Evolutionary conservation across 2,113 vertebrate genomes (phyloP), one percentile per base, ranked within the genome.

Genomic region (Otus sunia): DNA sequence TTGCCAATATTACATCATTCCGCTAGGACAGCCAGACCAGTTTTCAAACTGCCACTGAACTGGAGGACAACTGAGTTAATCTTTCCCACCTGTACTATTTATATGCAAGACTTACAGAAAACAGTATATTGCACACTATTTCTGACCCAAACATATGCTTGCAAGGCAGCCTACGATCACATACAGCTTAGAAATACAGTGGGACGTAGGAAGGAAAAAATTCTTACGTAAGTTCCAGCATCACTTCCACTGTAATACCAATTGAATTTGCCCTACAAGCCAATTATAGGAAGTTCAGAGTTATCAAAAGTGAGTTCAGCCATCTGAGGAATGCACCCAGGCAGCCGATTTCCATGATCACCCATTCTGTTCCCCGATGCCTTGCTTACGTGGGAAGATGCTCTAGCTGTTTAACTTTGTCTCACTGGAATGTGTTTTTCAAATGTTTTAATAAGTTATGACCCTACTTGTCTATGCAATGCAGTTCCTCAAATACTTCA

Each of bases 391-490:
- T 37, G 69, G 67, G 52, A 95, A 96, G 91, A 94, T 89, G 81
- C 81, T 92, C 53, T 76, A 34, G 34, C 34, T 52, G 84, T 60
- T 92, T 69, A 92, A 90, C 79, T 93, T 92, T 6, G 18, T 72
- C 80, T 89, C 86, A n/a, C 67, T 92, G 96, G 96, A 94, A 97
- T 96, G 94, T 94, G 91, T 97, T 97, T 94, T 94, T 66, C 84
- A 88, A 92, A 92, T 73, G 87, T 76, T 96, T 97, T 84, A 86
- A 56, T 94, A 96, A 96, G 94, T 96, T 95, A 95, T 96, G 80
- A 93, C 93, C 92, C 95, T 93, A 92, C 94, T 96, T 90, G 93
- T 96, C 92, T 92, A 94, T 95, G 91, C 45, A 97, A 96, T 88
- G 88, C 85, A 88, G 93, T 80, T 96, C 88, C 81, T 90, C 92